A percentile compares a stretch with the other conserved stretches of the same genome.
phyloP scores from a whole-genome alignment of 2,888 invertebrate genomes.

The Ectemnius lituratus region DNA sequence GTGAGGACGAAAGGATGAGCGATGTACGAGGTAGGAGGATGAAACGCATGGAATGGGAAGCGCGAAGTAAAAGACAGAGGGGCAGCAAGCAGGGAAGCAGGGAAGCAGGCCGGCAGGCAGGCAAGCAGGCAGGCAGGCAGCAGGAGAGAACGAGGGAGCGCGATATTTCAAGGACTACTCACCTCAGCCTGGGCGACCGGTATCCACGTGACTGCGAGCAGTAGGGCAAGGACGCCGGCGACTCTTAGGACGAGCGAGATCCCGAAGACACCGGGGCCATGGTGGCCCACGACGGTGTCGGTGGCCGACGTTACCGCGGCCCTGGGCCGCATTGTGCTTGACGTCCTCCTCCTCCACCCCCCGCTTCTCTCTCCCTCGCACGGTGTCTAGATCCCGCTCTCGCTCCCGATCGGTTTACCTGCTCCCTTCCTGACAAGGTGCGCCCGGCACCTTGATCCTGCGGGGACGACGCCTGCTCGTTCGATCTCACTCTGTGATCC shows the following conservation, averaged over 20 bases:
- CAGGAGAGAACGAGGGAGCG: conserved; percentile 5
- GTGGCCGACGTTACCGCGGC: conserved; percentile 50
- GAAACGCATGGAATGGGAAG: no score
- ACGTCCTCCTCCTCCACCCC: conserved; percentile 39
- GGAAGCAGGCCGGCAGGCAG: no score
- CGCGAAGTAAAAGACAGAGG: no score
- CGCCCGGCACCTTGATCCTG: conserved; percentile 11
- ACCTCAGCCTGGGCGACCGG: conserved; percentile 65
- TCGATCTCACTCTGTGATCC: background rate
- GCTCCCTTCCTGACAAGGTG: conserved; percentile 10
- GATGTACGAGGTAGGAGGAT: no score
- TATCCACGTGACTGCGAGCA: conserved; percentile 55
- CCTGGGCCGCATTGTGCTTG: conserved; percentile 60
- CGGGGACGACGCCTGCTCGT: conserved; percentile 14
- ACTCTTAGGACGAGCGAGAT: conserved; percentile 48
- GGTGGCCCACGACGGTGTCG: conserved; percentile 36
- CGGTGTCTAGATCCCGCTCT: conserved; percentile 21
- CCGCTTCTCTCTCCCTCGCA: conserved; percentile 8
- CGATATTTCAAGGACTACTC: conserved; percentile 57
- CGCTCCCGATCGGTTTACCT: background rate
- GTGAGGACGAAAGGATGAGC: background rate
- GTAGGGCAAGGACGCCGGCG: conserved; percentile 61
- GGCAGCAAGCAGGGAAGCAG: no score
- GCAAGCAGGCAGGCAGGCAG: no score
- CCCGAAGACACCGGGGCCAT: conserved; percentile 33